Evolutionary conservation across 2,797 vertebrate genomes (phyloP).

Genomic region (Cichlasoma orientale): DNA sequence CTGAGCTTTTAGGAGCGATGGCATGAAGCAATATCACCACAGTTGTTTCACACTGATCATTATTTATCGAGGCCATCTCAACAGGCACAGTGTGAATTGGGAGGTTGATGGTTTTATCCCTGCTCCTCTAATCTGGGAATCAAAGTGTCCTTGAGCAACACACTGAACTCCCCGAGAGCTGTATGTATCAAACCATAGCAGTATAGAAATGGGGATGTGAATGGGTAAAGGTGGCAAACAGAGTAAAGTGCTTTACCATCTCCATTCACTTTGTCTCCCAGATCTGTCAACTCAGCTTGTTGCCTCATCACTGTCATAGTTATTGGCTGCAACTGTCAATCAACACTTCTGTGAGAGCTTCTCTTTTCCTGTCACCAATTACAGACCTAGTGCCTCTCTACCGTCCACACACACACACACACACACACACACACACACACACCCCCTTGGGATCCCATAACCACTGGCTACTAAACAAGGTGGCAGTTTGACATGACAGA

Average conservation of each 20-base stretch:
- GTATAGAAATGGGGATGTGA: background rate
- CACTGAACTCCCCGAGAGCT: background rate
- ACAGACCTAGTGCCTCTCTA: constrained; percentile 13
- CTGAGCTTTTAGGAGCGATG: background rate
- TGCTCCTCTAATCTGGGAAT: too few relatives aligned
- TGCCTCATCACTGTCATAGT: constrained; percentile 44
- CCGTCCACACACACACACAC: background rate
- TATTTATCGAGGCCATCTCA: background rate
- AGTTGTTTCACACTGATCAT: background rate
- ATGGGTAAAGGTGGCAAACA: background rate
- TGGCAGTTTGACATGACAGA: constrained; percentile 27
- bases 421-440: background rate
- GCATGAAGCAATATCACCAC: background rate
- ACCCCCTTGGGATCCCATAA: constrained; percentile 9
- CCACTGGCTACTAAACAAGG: constrained; percentile 22
- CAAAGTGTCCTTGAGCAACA: too few relatives aligned
- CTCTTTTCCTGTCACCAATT: constrained; percentile 36
- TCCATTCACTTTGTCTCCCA: background rate
- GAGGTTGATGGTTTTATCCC: too few relatives aligned
- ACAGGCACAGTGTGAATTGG: too few relatives aligned
- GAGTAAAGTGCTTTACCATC: background rate
- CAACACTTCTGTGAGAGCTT: constrained; percentile 30
- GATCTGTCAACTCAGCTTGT: constrained; percentile 36
- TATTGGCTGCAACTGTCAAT: constrained; percentile 55
- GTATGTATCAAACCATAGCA: background rate